Conservation (phyloP, 2,797 vertebrate genomes). For the Enteromius fasciolatus region DNA sequence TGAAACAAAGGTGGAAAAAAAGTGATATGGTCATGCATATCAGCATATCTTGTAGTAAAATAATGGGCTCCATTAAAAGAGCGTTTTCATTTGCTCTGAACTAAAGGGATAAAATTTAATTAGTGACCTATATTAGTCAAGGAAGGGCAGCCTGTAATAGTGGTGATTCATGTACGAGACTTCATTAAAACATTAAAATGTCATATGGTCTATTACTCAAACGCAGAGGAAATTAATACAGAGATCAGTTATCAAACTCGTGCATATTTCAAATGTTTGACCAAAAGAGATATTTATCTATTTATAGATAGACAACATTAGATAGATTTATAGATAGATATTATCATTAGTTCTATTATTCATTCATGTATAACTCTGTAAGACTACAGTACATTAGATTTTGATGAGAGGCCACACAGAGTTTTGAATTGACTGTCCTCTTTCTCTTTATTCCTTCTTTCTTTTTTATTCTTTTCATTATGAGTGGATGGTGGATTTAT, state of each 20-base stretch:
- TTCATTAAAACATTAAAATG: constrained; percentile 45
- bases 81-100: constrained; percentile 47
- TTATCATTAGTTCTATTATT: not conserved
- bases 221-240: constrained; percentile 30
- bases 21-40: constrained; percentile 17
- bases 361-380: not conserved
- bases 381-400: not conserved
- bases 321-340: too few species aligned
- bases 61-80: constrained; percentile 52
- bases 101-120: constrained; percentile 54
- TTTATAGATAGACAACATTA: not conserved
- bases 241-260: constrained; percentile 26
- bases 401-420: not conserved
- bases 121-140: constrained; percentile 49
- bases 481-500: constrained; percentile 57
- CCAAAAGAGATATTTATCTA: not conserved
- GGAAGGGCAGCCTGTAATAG: constrained; percentile 32
- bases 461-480: constrained; percentile 17
- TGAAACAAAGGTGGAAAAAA: constrained; percentile 25
- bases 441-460: not conserved
- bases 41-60: constrained; percentile 32
- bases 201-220: constrained; percentile 41
- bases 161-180: constrained; percentile 46
- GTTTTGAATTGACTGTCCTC: not conserved
- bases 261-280: not conserved